Evolutionary conservation across 2,888 invertebrate species (phyloP), one percentile per base, ranked within the genome.

Genomic region (Tridacna crocea): DNA sequence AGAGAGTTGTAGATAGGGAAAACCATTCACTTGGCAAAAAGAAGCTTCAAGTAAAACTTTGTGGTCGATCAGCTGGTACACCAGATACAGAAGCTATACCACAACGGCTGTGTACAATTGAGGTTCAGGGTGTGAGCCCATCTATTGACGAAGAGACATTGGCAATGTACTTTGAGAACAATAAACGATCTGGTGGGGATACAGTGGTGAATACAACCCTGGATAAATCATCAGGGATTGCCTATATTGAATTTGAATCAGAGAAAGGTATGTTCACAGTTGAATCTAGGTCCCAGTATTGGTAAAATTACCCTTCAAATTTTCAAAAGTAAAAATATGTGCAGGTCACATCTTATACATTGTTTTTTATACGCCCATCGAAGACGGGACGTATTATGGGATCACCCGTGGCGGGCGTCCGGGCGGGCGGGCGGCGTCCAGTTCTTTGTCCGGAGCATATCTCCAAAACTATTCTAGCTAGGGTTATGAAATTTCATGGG

Each of bases 131-230:
- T 6, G 26, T 70, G 17, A 47, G 51, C 24, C 70, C 70, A 15
- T 70, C 70, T 17, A 46, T 74, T 12, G 72, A 77, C 3, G 72
- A 77, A 61, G 78, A 78, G 51, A 36, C 46, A 1, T n/a, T 72
- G 27, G 83, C 83, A 66, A 68, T 83, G 82, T 87, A 84, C 72
- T 84, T 87, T 77, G 87, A 82, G 55, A 87, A 66, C 63, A 70
- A 74, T 15, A 80, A 51, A 27, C 51, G 74, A 26, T 87, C 84
- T 51, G 84, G 79, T 36, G 87, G 84, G 36, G 80, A 80, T 1
- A 79, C 77, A 0, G 79, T 87, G 47, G 77, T 15, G 24, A 68
- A 75, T 8, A 65, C 76, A 4, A 36, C 63, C 15, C 60, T 65
- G 26, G 70, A 75, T 26, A 70, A 70, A 60, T 61, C 73, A 22